Base-by-base conservation (phyloP, 2,888 invertebrate genomes). In the Andrena flavipes region DNA sequence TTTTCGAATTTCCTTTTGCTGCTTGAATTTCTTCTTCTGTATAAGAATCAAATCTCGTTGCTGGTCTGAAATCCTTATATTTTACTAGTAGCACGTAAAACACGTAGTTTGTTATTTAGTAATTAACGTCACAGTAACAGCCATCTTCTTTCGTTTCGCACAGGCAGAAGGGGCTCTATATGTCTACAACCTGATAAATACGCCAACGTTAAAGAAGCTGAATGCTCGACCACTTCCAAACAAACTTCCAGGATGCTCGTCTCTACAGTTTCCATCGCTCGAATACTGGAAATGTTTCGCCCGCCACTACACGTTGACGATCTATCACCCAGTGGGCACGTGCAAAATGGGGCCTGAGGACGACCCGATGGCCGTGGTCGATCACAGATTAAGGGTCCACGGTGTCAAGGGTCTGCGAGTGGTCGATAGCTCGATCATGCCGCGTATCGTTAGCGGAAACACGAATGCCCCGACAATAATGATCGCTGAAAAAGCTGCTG, bases 361-460 rank as follows among this genome's bases (percentile, higher is more conserved):
- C 30, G 96, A 96, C 88, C 94, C 93, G 2, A 49, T 56, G 60
- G 79, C 85, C 0, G 84, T 84, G 13, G 84, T 87, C 13, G 83
- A 87, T 26, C 94, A 96, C 0, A 95, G 96, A 72, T 92, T 97
- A n/a, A 94, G 94, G 91, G 96, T 97, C 0, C 95, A 96, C 85
- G 97, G 97, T 1, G 94, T 97, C 0, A 93, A 94, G n/a, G 95
- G 95, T 6, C 94, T 98, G 6, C 95, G 98, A 48, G 96, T 98
- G 0, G 95, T 97, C 2, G 98, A 98, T 92, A 97, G 96, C 0
- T 97, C 97, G 85, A 95, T 98, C 26, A 98, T 98, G 97, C 98
- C 98, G 0, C 95, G 94, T 1, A 97, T 98, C 72, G 95, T 96
- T 0, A 97, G 95, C 48, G 98, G 97, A 0, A 97, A 98, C 91